Evolutionary conservation across 2,888 invertebrate species (phyloP).

Genomic region (Athetis lepigone): DNA sequence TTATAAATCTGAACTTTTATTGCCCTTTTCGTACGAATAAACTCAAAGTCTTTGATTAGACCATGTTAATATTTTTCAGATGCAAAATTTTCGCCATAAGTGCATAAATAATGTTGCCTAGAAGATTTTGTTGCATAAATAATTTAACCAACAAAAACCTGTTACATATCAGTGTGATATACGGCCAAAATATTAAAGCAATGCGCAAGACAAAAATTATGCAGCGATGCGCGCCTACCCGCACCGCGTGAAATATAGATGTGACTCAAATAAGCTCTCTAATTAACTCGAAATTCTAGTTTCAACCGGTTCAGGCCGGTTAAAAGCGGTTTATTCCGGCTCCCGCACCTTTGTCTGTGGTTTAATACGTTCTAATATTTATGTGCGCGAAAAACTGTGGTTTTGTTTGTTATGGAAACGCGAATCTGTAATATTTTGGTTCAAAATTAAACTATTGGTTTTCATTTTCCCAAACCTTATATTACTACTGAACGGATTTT

Average conservation of each 20-base stretch:
- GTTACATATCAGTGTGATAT: conserved; percentile 32
- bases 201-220: conserved; percentile 49
- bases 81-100: too few species aligned
- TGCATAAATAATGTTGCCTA: too few species aligned
- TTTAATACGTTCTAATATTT: conserved; percentile 52
- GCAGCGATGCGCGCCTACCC: conserved; percentile 42
- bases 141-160: too few species aligned
- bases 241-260: conserved; percentile 55
- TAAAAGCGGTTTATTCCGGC: conserved; percentile 43
- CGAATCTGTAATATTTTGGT: conserved; percentile 11
- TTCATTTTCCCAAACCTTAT: too few species aligned
- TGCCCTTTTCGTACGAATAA: too few species aligned
- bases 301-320: conserved; percentile 33
- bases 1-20: too few species aligned
- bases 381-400: conserved; percentile 43
- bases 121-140: too few species aligned
- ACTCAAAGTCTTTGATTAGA: too few species aligned
- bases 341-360: conserved; percentile 49
- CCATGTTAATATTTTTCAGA: too few species aligned
- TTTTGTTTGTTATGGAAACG: conserved; percentile 26
- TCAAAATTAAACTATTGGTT: conserved; percentile 6
- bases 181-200: conserved; percentile 24
- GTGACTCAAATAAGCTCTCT: conserved; percentile 49
- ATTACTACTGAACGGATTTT: too few species aligned
- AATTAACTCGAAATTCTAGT: conserved; percentile 60